Evolutionary conservation across 1,140 invertebrate species (phyloP), one percentile per base, ranked within the genome.

Genomic region (Diabrotica undecimpunctata): DNA sequence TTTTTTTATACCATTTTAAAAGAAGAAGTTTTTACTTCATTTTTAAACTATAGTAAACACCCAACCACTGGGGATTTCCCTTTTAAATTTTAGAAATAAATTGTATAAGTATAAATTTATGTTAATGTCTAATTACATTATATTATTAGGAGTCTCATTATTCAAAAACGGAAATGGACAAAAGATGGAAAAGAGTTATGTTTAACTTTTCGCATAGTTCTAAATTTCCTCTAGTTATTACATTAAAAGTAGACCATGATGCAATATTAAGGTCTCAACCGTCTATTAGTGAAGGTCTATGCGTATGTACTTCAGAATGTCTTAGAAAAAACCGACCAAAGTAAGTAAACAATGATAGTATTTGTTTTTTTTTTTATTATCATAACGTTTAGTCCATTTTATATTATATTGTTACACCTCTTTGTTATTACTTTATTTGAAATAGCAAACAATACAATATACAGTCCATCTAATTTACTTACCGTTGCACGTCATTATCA

Each of bases 181-280:
- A 65, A 36, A 39, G 64, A 58, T 75, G 74, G 74, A 25, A 66
- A 12, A 39, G 37, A 8, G 68, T 50, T 52, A 13, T 74, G 5
- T 52, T 69, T 52, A 68, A 69, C 62, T 57, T 75, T 38, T 56
- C 65, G 35, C 60, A 71, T 51, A 60, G 51, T 55, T 69, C 65
- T n/a, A 70, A 67, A 64, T 73, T 56, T 67, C 74, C 74, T n/a
- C 12, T 73, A 12, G 53, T 53, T n/a, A 71, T 74, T 37, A 61
- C 72, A 11, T 36, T 62, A 13, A 73, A 72, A 58, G 63, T 66
- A 35, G 62, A 65, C 39, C 35, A 72, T 12, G 77, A 78, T 67
- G 55, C 41, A n/a, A 14, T 66, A 2, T 36, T 78, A 11, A 55
- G 54, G 38, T 25, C 64, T 35, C 11, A 67, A 54, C 75, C 72